These are phyloP conservation scores for Ondatra zibethicus DNA, from an alignment of 2,113 vertebrate genomes.

Conservation along the genomic window DNA sequence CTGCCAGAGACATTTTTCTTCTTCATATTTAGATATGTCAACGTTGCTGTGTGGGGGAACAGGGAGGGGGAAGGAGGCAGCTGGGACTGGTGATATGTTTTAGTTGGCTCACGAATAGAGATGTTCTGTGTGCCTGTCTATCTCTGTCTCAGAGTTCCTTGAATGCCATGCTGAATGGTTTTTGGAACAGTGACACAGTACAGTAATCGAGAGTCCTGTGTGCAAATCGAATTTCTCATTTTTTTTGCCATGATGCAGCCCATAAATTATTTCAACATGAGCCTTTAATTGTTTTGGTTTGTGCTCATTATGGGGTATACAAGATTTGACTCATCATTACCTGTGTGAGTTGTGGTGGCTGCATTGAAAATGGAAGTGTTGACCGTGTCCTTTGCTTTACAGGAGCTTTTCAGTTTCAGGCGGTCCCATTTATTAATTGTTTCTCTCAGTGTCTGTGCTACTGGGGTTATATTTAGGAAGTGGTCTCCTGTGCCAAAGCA, in stretches of 20 bases:
- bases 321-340: conserved; percentile 71
- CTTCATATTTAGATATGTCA: conserved; percentile 89
- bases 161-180: conserved; percentile 50
- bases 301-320: conserved; percentile 73
- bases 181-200: conserved; percentile 63
- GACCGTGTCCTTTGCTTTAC: no score
- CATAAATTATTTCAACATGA: conserved; percentile 79
- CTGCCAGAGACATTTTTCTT: conserved; percentile 86
- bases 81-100: conserved; percentile 74
- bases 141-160: conserved; percentile 67
- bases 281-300: conserved; percentile 80
- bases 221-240: conserved; percentile 81
- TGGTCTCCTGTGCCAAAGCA: no score
- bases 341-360: conserved; percentile 71
- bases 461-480: no score
- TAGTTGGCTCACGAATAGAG: conserved; percentile 82
- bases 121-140: conserved; percentile 64
- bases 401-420: no score
- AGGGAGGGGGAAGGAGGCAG: conserved; percentile 75
- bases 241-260: conserved; percentile 74
- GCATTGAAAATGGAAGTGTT: conserved; percentile 71
- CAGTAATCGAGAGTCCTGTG: conserved; percentile 77
- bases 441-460: no score
- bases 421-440: no score
- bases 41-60: conserved; percentile 71